These are phyloP conservation scores for Latheticus oryzae DNA, from an alignment of 2,888 invertebrate species.

Conservation along the genomic window DNA sequence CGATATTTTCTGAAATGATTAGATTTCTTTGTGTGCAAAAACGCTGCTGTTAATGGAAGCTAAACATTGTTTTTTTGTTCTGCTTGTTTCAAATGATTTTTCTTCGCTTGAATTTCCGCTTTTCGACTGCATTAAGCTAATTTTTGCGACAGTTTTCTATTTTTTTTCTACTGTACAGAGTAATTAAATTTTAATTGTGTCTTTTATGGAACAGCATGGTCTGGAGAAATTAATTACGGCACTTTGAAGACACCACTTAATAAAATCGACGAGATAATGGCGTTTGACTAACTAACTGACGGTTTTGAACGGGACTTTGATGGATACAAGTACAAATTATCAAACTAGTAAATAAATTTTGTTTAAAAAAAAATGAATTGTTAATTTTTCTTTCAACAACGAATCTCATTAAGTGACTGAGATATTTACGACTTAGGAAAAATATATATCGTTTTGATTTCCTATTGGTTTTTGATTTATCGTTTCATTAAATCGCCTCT, in stretches of 20 bases:
- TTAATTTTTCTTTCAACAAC: no score
- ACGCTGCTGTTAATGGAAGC: slow-evolving; percentile 42
- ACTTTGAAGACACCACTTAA: slow-evolving; percentile 29
- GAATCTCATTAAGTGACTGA: no score
- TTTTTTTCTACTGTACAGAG: slow-evolving; percentile 40
- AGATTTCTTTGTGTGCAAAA: slow-evolving; percentile 33
- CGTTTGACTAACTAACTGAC: slow-evolving; percentile 15
- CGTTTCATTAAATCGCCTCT: slow-evolving; percentile 28
- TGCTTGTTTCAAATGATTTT: slow-evolving; percentile 42
- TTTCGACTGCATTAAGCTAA: slow-evolving; percentile 41
- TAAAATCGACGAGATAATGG: slow-evolving; percentile 17
- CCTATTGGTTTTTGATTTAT: slow-evolving; percentile 25
- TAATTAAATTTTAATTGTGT: slow-evolving; percentile 38
- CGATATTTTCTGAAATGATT: slow-evolving; percentile 32
- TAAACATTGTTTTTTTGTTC: slow-evolving; percentile 44
- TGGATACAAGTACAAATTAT: no score
- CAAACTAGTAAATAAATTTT: no score
- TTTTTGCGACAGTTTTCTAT: slow-evolving; percentile 42
- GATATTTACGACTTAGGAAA: no score
- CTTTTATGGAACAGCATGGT: slow-evolving; percentile 24
- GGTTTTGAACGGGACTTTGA: slow-evolving; percentile 5
- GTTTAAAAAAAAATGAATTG: no score
- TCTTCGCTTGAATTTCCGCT: slow-evolving; percentile 45
- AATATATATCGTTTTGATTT: slow-evolving; percentile 12
- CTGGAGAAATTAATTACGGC: slow-evolving; percentile 27